These are phyloP conservation scores for Ceratotherium simum DNA, from an alignment of 2,113 vertebrate species.

Conservation along the genomic window DNA sequence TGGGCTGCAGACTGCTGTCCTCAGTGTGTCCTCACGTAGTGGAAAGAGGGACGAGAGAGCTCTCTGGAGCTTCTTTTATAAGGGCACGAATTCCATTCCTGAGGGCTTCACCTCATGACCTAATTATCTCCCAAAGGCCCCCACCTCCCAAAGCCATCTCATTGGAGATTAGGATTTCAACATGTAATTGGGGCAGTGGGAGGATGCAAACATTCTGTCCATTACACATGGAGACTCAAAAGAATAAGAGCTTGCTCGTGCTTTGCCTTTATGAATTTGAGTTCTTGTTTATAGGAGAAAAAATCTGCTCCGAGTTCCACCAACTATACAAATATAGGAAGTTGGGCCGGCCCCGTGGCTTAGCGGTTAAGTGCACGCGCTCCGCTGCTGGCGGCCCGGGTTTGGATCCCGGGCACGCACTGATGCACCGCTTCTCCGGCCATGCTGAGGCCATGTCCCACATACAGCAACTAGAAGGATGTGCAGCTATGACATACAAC, in stretches of 20 bases:
- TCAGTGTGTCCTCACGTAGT: background rate
- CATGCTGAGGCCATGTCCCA: no score
- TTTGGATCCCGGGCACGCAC: no score
- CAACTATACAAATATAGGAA: background rate
- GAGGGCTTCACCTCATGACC: background rate
- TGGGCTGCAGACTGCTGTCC: background rate
- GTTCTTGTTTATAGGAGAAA: slow-evolving; percentile 10
- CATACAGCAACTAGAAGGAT: no score
- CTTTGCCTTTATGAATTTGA: background rate
- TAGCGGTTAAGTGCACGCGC: no score
- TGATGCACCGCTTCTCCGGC: no score
- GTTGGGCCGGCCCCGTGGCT: no score
- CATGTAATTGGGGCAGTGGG: background rate
- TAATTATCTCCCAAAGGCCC: background rate
- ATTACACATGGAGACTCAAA: background rate
- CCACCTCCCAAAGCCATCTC: background rate
- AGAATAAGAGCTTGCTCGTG: background rate
- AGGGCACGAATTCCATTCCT: background rate
- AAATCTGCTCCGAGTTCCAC: background rate
- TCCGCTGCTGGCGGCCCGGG: no score
- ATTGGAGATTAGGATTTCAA: background rate
- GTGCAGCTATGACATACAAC: no score
- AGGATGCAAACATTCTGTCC: background rate
- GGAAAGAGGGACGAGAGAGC: background rate
- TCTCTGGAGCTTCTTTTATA: background rate